Evolutionary conservation across 2,113 vertebrate species (phyloP), one percentile per base, ranked within the genome.

Genomic region (Holacanthus passer): DNA sequence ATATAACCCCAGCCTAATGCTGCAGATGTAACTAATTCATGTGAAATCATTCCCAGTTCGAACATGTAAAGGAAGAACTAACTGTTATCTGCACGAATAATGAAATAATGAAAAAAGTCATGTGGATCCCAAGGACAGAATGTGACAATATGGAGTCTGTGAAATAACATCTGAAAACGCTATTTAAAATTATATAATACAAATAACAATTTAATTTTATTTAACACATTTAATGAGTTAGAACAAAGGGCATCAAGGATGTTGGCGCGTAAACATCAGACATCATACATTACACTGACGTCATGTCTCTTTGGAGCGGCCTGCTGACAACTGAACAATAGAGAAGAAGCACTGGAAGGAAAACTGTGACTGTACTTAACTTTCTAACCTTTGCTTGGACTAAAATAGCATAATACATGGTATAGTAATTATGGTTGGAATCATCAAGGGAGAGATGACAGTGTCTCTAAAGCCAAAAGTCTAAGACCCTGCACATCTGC

Each of bases 401-500:
- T 85, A 77, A 91, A 92, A 93, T 93, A 92, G 82, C 77, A 69
- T 47, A 48, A 74, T 66, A 89, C 43, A 82, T 78, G 82, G 74
- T 87, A 87, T 79, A 88, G 90, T 82, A 93, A 93, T 93, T 91
- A 92, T 87, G 80, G 72, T 47, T 64, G 59, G 29, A 91, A 86
- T 94, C 92, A 75, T 77, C 91, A 87, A 76, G 90, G 86, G 83
- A 90, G 50, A 69, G 37, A 75, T 75, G 83, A 39, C 75, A 81
- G 60, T 78, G 89, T 91, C 89, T 93, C 88, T 62, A 71, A 91
- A 88, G 91, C 89, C 89, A 92, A 74, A 91, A 91, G 93, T 88
- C 90, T 84, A 77, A 84, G 89, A 94, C 93, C 91, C 72, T 27
- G 68, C 79, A 87, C 94, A 94, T 94, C 93, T 93, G 93, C 85